Percentiles rank a stretch among this genome's conserved stretches.
These are phyloP conservation scores for Sebastes kiyomatsui DNA, from an alignment of 2,797 vertebrate species.

Conservation along the genomic window DNA sequence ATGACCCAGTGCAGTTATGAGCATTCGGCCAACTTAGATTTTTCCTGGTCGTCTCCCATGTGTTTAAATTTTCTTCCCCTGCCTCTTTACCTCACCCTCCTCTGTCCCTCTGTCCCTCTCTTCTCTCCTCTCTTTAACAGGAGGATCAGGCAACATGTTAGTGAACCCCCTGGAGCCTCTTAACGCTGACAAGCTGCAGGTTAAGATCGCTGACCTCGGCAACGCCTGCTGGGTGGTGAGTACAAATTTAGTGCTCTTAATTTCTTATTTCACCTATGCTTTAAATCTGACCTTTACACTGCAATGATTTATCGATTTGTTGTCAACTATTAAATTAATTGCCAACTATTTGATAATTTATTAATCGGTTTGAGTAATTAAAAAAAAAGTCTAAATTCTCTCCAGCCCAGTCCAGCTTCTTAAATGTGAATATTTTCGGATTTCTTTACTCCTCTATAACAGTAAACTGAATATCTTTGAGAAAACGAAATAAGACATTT, in stretches of 20 bases:
- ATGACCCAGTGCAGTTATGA: background rate
- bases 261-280: background rate
- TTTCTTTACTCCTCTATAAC: too few species aligned
- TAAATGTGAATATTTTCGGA: too few species aligned
- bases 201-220: constrained; percentile 98
- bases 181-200: constrained; percentile 94
- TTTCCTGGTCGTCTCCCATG: background rate
- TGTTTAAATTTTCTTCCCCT: background rate
- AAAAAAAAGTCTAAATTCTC: too few species aligned
- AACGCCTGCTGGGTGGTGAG: constrained; percentile 99
- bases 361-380: too few species aligned
- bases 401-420: too few species aligned
- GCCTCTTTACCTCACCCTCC: background rate
- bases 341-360: too few species aligned
- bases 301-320: accelerated
- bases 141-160: constrained; percentile 86
- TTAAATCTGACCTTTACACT: background rate
- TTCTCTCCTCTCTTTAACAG: constrained; percentile 22
- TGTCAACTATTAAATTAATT: too few species aligned
- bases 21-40: background rate
- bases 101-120: background rate
- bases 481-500: too few species aligned
- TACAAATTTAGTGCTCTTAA: constrained; percentile 28
- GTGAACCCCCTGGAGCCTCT: constrained; percentile 94
- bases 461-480: too few species aligned